phyloP scores from a whole-genome alignment of 2,888 invertebrate genomes.

The Xanthorhoe designata region DNA sequence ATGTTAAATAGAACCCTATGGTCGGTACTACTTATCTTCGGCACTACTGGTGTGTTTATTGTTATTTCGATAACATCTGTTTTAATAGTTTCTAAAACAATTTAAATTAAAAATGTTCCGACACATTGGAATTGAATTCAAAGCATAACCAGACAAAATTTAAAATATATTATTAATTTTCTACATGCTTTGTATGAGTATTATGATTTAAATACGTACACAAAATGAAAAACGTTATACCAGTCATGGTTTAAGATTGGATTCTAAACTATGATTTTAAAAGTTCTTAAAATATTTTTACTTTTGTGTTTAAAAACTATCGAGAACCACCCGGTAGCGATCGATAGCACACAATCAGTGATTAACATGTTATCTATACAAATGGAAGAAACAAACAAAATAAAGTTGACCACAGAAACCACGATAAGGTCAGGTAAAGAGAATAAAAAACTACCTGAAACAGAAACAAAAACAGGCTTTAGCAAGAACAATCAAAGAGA shows the following conservation, averaged over 20 bases:
- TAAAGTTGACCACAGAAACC: neutral
- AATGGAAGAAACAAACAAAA: neutral
- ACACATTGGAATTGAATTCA: constrained; percentile 10
- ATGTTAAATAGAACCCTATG: too few relatives aligned
- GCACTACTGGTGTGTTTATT: neutral
- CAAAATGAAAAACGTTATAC: too few relatives aligned
- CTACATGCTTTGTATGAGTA: neutral
- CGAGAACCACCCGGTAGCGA: neutral
- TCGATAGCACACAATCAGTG: neutral
- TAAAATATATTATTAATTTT: neutral
- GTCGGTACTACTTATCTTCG: too few relatives aligned
- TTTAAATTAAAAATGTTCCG: constrained; percentile 8
- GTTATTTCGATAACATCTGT: neutral
- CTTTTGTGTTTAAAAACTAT: neutral
- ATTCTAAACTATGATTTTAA: constrained; percentile 8
- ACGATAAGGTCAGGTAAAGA: neutral
- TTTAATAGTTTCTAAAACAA: neutral
- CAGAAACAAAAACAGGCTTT: constrained; percentile 4
- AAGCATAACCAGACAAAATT: constrained; percentile 8
- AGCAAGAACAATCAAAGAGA: neutral
- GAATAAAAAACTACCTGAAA: neutral
- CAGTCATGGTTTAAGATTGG: neutral
- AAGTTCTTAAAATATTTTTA: neutral
- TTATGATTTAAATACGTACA: neutral
- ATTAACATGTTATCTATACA: neutral